phyloP scores from a whole-genome alignment of 1,140 invertebrate genomes.

The Drosophila willistoni region DNA sequence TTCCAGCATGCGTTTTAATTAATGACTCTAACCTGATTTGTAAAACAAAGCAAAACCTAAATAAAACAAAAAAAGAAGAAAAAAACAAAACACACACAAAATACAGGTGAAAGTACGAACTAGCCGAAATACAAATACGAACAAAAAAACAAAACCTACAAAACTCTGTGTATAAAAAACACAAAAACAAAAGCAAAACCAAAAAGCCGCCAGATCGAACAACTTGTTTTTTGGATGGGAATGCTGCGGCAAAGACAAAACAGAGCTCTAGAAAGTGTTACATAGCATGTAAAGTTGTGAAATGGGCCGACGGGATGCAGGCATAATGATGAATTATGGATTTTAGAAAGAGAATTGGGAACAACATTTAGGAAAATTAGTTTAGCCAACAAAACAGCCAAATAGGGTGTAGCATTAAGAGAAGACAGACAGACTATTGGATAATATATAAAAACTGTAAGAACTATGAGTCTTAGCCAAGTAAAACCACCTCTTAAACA shows the following conservation, averaged over 20 bases:
- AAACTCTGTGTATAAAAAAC: slow-evolving; percentile 6
- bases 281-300: slow-evolving; percentile 37
- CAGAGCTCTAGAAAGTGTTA: slow-evolving; percentile 54
- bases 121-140: slow-evolving; percentile 41
- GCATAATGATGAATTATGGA: slow-evolving; percentile 11
- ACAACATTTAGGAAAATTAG: background rate
- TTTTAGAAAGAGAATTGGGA: slow-evolving; percentile 14
- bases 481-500: too few relatives aligned
- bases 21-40: slow-evolving; percentile 60
- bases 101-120: slow-evolving; percentile 55
- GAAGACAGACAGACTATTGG: too few relatives aligned
- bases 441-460: too few relatives aligned
- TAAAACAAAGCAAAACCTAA: slow-evolving; percentile 55
- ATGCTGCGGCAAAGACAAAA: slow-evolving; percentile 25
- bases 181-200: slow-evolving; percentile 21
- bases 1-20: slow-evolving; percentile 45
- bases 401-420: too few relatives aligned
- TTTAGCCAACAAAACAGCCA: too few relatives aligned
- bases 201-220: slow-evolving; percentile 17
- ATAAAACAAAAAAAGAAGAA: slow-evolving; percentile 12
- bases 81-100: slow-evolving; percentile 32
- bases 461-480: too few relatives aligned
- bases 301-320: slow-evolving; percentile 9
- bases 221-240: slow-evolving; percentile 41
- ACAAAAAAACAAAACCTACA: slow-evolving; percentile 25